A percentile compares a stretch with the other conserved stretches of the same genome.
Conservation (phyloP, 2,797 vertebrate species). For the Pangasius larnaudii region DNA sequence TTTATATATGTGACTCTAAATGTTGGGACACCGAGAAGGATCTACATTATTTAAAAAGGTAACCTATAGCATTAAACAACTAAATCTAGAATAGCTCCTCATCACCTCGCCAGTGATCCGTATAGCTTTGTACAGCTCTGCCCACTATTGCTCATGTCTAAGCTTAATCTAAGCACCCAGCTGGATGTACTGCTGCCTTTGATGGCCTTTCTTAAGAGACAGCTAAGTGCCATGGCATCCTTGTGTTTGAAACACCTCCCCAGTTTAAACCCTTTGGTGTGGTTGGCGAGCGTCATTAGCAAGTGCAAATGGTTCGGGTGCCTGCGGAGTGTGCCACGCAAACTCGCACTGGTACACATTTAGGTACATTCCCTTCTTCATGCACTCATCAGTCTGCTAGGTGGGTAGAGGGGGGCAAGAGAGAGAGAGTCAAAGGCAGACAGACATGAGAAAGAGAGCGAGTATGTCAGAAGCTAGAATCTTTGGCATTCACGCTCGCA, state of each 20-base stretch:
- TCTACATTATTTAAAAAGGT: neutral
- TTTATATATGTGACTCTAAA: neutral
- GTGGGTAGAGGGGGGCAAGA: neutral
- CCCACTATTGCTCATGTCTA: neutral
- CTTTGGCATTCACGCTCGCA: slow-evolving; percentile 62
- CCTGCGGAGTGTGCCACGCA: slow-evolving; percentile 40
- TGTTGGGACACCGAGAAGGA: neutral
- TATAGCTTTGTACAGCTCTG: neutral
- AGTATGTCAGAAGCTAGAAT: slow-evolving; percentile 59
- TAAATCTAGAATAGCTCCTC: neutral
- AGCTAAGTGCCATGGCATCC: slow-evolving; percentile 37
- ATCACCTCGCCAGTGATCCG: neutral
- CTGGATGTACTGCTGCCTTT: slow-evolving; percentile 6
- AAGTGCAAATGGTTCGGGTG: slow-evolving; percentile 49
- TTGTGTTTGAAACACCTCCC: slow-evolving; percentile 32
- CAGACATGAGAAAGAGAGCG: slow-evolving; percentile 12
- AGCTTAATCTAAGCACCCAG: slow-evolving; percentile 13
- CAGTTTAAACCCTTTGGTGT: slow-evolving; percentile 27
- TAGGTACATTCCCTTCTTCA: slow-evolving; percentile 8
- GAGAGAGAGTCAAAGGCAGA: neutral
- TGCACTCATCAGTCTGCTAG: slow-evolving; percentile 3
- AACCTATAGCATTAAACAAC: neutral
- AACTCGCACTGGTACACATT: slow-evolving; percentile 26
- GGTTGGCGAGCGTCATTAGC: slow-evolving; percentile 38
- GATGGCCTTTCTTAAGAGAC: slow-evolving; percentile 27